phyloP scores from a whole-genome alignment of 2,113 vertebrate genomes.

The Leptobrachium ailaonicum region DNA sequence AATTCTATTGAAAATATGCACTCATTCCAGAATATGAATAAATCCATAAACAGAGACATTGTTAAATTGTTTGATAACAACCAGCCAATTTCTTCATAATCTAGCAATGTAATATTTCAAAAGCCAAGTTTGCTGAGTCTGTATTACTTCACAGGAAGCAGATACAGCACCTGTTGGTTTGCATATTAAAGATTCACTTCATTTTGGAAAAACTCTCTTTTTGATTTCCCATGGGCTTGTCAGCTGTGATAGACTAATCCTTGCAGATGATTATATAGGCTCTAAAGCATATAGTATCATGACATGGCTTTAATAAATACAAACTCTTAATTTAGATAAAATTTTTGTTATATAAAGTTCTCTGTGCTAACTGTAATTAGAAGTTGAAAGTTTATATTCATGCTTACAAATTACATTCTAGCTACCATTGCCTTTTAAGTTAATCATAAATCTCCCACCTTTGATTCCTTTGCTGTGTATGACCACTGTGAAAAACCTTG shows the following conservation, averaged over 20 bases:
- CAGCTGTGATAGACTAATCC: not conserved
- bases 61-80: conserved; percentile 18
- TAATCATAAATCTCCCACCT: too few relatives aligned
- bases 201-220: not conserved
- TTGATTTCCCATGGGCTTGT: not conserved
- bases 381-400: too few relatives aligned
- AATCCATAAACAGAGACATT: not conserved
- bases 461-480: too few relatives aligned
- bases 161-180: conserved; percentile 28
- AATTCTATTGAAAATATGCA: not conserved
- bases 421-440: too few relatives aligned
- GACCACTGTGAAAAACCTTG: too few relatives aligned
- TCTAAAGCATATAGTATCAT: not conserved
- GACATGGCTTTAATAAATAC: not conserved
- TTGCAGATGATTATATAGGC: not conserved
- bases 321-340: too few relatives aligned
- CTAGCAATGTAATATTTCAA: conserved; percentile 12
- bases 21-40: not conserved
- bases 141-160: conserved; percentile 2
- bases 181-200: conserved; percentile 8
- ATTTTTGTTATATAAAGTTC: too few relatives aligned
- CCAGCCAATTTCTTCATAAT: conserved; percentile 8
- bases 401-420: too few relatives aligned
- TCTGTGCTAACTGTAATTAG: too few relatives aligned
- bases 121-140: conserved; percentile 28